Base-by-base conservation (phyloP, 2,113 vertebrate species). In the Myiagra hebetior region DNA sequence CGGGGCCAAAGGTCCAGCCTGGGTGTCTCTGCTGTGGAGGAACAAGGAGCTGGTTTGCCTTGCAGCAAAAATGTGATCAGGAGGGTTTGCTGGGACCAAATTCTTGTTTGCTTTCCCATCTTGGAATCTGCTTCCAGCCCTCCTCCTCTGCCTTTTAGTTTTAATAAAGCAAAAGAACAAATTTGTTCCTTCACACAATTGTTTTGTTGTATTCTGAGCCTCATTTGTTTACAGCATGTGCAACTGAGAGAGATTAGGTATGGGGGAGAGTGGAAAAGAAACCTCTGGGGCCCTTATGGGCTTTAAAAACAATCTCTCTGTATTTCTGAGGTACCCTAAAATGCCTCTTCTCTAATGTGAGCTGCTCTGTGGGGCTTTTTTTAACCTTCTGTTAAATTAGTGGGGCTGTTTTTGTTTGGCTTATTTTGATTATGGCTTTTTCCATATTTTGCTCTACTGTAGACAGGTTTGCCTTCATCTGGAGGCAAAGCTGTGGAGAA, bases 251-350 rank as follows among this genome's bases (percentile, higher is more conserved):
- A 76, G 67, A 79, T 94, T 44, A 75, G 57, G 63, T 84, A 62
- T 73, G 80, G 64, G 79, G 62, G 52, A 87, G 80, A 82, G 31
- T 35, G 27, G 35, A 65, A 79, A 4, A 56, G 50, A 93, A 96
- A 63, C 42, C n/a, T 70, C 41, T 4, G 4, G 85, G 50, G 82
- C 39, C 28, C 82, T 74, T 49, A 27, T 28, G 47, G 30, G 53
- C 56, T 49, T 96, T 89, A 95, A 94, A 94, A 97, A 98, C 87
- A 87, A 98, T 97, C 28, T 63, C 21, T 55, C 64, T 65, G 6
- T 56, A 7, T 83, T 95, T 89, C 74, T 41, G 16, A 73, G 37
- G 64, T 87, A 46, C 52, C 35, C 47, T 94, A 53, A 85, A 92
- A 55, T 53, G 67, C 64, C 64, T 88, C 39, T 50, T 65, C 20